Evolutionary conservation across 2,797 vertebrate genomes (phyloP).

Genomic region (Sarcoramphus papa): DNA sequence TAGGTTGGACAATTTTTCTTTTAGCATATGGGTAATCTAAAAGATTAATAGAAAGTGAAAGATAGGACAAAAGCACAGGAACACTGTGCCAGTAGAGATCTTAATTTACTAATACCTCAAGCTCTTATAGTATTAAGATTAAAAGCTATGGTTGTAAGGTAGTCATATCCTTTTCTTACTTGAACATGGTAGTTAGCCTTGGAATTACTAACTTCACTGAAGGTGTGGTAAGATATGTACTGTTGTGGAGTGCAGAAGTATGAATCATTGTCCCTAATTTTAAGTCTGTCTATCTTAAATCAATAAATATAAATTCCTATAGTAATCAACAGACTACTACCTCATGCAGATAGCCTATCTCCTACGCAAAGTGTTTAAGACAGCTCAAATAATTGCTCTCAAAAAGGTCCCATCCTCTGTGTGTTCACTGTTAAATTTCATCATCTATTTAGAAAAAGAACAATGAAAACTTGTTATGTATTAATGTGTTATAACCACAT

Average conservation of each 20-base stretch:
- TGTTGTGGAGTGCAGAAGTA: neutral
- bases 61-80: neutral
- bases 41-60: neutral
- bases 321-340: neutral
- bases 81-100: neutral
- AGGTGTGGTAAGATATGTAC: neutral
- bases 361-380: neutral
- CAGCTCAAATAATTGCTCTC: neutral
- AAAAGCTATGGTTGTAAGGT: neutral
- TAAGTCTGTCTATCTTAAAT: neutral
- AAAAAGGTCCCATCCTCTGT: neutral
- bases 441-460: neutral
- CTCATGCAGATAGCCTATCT: neutral
- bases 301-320: neutral
- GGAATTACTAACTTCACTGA: neutral
- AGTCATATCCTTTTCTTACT: neutral
- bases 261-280: neutral
- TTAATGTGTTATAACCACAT: neutral
- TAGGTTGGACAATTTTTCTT: neutral
- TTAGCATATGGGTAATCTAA: neutral
- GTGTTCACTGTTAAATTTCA: neutral
- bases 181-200: neutral
- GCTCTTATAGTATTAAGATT: neutral
- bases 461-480: neutral
- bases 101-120: neutral